Evolutionary conservation across 2,113 vertebrate genomes (phyloP).

Genomic region (Peromyscus maniculatus): DNA sequence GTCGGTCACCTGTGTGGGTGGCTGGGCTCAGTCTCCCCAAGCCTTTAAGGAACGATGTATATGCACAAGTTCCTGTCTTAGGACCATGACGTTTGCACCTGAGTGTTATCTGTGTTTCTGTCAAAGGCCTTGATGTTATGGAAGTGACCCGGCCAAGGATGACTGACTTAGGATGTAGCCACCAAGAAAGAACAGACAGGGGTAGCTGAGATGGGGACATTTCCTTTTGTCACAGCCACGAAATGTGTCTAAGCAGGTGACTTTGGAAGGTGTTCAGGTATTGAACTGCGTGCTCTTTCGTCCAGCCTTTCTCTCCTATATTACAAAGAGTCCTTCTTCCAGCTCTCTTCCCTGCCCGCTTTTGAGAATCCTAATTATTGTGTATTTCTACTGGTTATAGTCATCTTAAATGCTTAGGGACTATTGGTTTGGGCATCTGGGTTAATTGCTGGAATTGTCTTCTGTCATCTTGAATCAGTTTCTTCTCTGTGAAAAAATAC

Average conservation of each 20-base stretch:
- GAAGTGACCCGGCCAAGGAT: neutral
- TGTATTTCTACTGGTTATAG: neutral
- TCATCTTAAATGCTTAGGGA: slow-evolving; percentile 13
- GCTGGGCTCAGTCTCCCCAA: neutral
- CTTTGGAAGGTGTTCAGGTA: neutral
- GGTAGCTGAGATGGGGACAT: neutral
- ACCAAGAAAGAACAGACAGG: neutral
- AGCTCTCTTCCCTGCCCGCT: neutral
- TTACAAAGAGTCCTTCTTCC: neutral
- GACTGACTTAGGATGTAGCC: neutral
- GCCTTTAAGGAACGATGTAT: neutral
- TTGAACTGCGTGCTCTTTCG: neutral
- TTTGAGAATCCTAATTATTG: slow-evolving; percentile 39
- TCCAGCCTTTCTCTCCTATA: too few species aligned
- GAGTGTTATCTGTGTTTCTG: neutral
- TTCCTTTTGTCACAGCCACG: neutral
- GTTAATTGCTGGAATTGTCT: slow-evolving; percentile 59
- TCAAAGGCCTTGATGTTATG: neutral
- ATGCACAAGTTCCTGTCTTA: neutral
- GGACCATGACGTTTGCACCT: neutral
- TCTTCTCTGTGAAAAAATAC: slow-evolving; percentile 59
- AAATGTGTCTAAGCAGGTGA: neutral
- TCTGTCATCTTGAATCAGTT: slow-evolving; percentile 52
- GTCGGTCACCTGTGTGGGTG: neutral
- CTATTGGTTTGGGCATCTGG: slow-evolving; percentile 53